Conservation (phyloP, 2,113 vertebrate species). For the Aptenodytes patagonicus region DNA sequence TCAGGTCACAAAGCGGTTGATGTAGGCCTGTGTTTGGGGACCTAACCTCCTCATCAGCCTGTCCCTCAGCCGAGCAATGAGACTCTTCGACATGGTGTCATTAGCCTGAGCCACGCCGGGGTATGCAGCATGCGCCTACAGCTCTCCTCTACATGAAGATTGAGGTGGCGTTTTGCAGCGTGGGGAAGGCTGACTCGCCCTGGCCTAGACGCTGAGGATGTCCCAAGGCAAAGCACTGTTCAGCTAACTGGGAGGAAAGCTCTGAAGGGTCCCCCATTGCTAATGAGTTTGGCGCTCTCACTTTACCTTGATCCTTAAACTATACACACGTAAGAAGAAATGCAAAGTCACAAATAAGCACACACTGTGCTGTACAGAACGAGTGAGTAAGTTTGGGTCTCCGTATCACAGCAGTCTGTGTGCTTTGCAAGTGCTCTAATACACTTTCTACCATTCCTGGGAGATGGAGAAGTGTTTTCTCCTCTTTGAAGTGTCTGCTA, state of each 20-base stretch:
- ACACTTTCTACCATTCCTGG: not conserved
- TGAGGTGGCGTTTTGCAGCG: rapidly evolving
- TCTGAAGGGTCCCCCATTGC: not conserved
- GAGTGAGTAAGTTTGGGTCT: not conserved
- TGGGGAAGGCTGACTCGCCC: not conserved
- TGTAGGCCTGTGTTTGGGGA: not conserved
- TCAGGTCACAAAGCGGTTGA: not conserved
- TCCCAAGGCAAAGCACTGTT: not conserved
- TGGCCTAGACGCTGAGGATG: not conserved
- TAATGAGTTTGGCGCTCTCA: rapidly evolving
- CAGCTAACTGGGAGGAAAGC: not conserved
- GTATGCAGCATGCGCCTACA: rapidly evolving
- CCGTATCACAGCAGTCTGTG: rapidly evolving
- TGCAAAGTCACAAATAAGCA: not conserved
- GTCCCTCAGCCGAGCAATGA: not conserved
- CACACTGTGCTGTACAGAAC: rapidly evolving
- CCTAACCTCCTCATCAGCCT: not conserved
- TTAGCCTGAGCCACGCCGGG: rapidly evolving
- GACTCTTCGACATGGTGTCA: not conserved
- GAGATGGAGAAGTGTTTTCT: not conserved
- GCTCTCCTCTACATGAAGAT: rapidly evolving
- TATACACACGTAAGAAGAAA: not conserved
- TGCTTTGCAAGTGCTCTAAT: not conserved
- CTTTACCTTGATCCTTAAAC: not conserved
- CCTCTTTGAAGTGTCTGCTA: not conserved